These are phyloP conservation scores for Pantelozetes paolii DNA, from an alignment of 2,888 invertebrate genomes.

Conservation along the genomic window DNA sequence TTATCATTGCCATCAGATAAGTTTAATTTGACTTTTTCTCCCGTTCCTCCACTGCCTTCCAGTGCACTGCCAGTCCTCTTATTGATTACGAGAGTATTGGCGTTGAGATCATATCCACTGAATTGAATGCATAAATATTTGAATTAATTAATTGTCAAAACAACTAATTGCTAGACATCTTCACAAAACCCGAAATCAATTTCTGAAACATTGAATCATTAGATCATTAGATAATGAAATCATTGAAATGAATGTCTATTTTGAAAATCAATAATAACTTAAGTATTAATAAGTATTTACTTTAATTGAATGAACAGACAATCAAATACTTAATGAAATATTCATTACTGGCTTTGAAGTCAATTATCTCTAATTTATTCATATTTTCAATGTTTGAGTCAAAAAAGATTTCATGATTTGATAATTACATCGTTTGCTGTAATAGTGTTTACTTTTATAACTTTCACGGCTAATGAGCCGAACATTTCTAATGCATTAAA, in stretches of 20 bases:
- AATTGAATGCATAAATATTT: constrained; percentile 10
- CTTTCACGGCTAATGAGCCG: neutral
- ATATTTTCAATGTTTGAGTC: constrained; percentile 5
- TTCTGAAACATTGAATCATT: constrained; percentile 3
- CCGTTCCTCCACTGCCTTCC: neutral
- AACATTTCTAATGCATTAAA: neutral
- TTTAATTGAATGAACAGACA: neutral
- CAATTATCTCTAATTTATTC: constrained; percentile 22
- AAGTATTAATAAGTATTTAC: neutral
- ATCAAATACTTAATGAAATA: neutral
- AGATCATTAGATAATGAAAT: constrained; percentile 18
- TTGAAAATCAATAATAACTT: neutral
- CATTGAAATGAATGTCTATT: neutral
- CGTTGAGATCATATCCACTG: constrained; percentile 3
- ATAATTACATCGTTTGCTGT: neutral
- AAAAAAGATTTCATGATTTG: constrained; percentile 24
- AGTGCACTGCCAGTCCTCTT: neutral
- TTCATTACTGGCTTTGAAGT: neutral
- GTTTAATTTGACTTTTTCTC: constrained; percentile 20
- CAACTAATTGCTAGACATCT: constrained; percentile 7
- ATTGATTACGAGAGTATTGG: neutral
- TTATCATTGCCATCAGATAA: constrained; percentile 23
- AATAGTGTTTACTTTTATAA: neutral
- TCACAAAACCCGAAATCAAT: neutral
- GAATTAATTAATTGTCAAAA: neutral